Percentiles rank a stretch among this genome's conserved stretches.
These are phyloP conservation scores for Eupsilia transversa DNA, from an alignment of 2,888 invertebrate species.

Conservation along the genomic window DNA sequence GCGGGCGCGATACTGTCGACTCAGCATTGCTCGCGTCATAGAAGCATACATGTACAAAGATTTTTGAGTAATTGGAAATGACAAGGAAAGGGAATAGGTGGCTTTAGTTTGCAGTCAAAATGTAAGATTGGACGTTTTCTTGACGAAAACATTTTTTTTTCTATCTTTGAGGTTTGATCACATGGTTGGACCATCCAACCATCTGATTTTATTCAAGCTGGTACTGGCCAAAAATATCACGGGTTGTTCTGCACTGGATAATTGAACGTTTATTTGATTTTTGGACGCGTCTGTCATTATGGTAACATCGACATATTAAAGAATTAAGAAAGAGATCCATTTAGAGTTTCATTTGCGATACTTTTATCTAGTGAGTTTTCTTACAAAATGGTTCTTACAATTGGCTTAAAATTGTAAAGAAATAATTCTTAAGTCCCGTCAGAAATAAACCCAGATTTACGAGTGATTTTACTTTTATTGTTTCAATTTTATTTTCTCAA, in stretches of 20 bases:
- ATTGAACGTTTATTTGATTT: neutral
- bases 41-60: slow-evolving; percentile 64
- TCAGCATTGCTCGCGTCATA: slow-evolving; percentile 75
- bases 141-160: neutral
- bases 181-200: neutral
- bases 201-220: neutral
- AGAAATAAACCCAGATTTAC: slow-evolving; percentile 36
- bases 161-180: neutral
- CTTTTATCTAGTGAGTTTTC: neutral
- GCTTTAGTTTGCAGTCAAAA: neutral
- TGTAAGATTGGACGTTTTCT: neutral
- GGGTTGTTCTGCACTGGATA: neutral
- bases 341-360: neutral
- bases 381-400: neutral
- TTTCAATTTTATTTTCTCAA: slow-evolving; percentile 53
- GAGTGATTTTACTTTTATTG: slow-evolving; percentile 30
- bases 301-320: no score
- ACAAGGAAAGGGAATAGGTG: slow-evolving; percentile 17
- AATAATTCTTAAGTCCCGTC: slow-evolving; percentile 4
- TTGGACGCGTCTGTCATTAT: neutral
- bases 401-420: neutral
- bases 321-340: no score
- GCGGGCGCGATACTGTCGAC: slow-evolving; percentile 82
- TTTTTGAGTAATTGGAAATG: slow-evolving; percentile 66
- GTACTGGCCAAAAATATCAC: neutral